phyloP scores from a whole-genome alignment of 2,888 invertebrate genomes.

The Pyrrhosoma nymphula region DNA sequence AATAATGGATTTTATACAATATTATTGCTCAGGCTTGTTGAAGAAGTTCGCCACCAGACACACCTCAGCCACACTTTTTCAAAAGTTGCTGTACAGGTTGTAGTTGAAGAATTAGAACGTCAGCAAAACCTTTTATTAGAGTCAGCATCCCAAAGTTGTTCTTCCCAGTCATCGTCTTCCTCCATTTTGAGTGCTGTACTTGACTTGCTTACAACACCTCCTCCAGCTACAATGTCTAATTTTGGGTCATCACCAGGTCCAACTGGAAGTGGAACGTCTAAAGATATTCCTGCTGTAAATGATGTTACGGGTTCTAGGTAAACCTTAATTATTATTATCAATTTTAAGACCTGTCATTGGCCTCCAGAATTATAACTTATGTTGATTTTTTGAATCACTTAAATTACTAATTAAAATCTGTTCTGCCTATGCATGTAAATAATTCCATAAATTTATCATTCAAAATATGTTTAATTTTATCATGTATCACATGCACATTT shows the following conservation, averaged over 20 bases:
- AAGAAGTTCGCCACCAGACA: slow-evolving; percentile 87
- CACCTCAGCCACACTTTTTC: slow-evolving; percentile 93
- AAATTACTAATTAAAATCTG: too few species aligned
- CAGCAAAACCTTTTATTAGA: not conserved
- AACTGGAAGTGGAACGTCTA: not conserved
- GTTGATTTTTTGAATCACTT: too few species aligned
- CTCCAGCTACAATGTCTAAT: not conserved
- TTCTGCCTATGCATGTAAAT: too few species aligned
- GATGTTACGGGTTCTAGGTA: slow-evolving; percentile 65
- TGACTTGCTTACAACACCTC: slow-evolving; percentile 50
- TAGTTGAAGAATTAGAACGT: slow-evolving; percentile 77
- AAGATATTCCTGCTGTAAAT: slow-evolving; percentile 32
- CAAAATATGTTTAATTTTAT: too few species aligned
- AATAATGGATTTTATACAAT: not conserved
- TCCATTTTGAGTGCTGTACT: slow-evolving; percentile 45
- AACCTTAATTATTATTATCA: not conserved
- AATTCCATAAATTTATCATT: too few species aligned
- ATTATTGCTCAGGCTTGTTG: slow-evolving; percentile 72
- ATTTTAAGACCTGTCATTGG: too few species aligned
- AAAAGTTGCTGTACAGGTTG: slow-evolving; percentile 90
- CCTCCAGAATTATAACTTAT: too few species aligned
- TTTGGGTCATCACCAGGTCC: not conserved
- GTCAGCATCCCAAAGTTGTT: not conserved
- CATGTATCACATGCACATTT: too few species aligned
- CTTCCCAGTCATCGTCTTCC: slow-evolving; percentile 34